Evolutionary conservation across 2,797 vertebrate genomes (phyloP).

Genomic region (Intellagama lesueurii): DNA sequence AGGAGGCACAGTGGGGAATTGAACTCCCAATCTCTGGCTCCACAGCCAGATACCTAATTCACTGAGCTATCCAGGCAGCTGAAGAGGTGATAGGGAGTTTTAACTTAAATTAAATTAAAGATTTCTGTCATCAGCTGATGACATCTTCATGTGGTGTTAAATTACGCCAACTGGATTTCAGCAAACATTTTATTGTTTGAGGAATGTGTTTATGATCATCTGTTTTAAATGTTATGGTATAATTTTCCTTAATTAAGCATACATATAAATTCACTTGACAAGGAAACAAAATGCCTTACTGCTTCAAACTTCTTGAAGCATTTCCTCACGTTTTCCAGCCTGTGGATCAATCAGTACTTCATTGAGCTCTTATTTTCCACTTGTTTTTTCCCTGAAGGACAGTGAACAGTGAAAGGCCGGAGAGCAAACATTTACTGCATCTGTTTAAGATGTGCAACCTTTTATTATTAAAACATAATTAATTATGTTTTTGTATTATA

Average conservation of each 20-base stretch:
- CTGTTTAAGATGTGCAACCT: constrained; percentile 83
- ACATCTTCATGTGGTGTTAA: no score
- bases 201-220: not conserved
- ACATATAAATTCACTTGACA: constrained; percentile 97
- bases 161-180: no score
- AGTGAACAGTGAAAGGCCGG: constrained; percentile 71
- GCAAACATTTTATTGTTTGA: not conserved
- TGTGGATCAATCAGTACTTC: constrained; percentile 64
- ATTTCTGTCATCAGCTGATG: no score
- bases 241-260: constrained; percentile 83
- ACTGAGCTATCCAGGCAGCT: no score
- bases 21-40: no score
- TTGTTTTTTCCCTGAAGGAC: constrained; percentile 68
- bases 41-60: no score
- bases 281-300: constrained; percentile 52
- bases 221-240: not conserved
- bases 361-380: constrained; percentile 72
- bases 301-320: constrained; percentile 58
- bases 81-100: no score
- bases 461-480: constrained; percentile 80
- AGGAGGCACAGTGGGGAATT: no score
- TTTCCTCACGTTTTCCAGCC: constrained; percentile 58
- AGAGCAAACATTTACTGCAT: constrained; percentile 79
- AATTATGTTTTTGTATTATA: constrained; percentile 86
- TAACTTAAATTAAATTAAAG: no score